Base-by-base conservation (phyloP, 2,888 invertebrate genomes). In the Unio pictorum region DNA sequence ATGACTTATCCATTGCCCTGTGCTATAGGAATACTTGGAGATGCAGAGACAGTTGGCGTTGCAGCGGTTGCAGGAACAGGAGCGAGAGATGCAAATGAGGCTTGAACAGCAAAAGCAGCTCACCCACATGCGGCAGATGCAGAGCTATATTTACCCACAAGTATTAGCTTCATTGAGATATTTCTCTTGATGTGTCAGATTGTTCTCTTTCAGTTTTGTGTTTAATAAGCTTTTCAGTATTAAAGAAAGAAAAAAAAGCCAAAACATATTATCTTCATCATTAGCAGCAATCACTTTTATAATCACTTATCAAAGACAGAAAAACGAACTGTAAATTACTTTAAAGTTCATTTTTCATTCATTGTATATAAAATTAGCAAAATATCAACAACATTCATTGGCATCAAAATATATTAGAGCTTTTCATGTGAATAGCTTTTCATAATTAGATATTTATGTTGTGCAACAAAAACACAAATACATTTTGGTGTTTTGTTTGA, bases 31-130 rank as follows among this genome's bases (percentile, higher is more conserved):
- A 90, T 97, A 97, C 89, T 91, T 98, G 61, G 91, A 92, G 88
- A 98, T 97, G 91, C 98, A 98, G 91, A 91, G 98, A 0, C 97
- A 98, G 89, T 90, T 98, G 72, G 97, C 98, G 0, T 90, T 99
- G 84, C 97, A 97, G 88, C 92, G 96, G 64, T 95, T 99, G 80
- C 97, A 96, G 91, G 92, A 92, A 73, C 96, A 97, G 91, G 98
- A 98, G 89, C 91, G 96, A 68, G 98, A 98, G 91, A 96, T 98
- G 96, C 96, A 96, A 89, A 94, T 96, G 93, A 92, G 98, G 61
- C 81, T 90, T 70, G 96, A 97, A 90, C 97, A 97, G 89, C 97
- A 97, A 81, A 87, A 89, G 74, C 89, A 89, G 34, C 76, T 88
- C 65, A 85, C 87, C 6, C 88, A 88, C 76, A 88, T 90, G 75